A percentile compares a stretch with the other conserved stretches of the same genome.
Evolutionary conservation across 2,888 invertebrate species (phyloP).

Genomic region (Synergus umbraculus): DNA sequence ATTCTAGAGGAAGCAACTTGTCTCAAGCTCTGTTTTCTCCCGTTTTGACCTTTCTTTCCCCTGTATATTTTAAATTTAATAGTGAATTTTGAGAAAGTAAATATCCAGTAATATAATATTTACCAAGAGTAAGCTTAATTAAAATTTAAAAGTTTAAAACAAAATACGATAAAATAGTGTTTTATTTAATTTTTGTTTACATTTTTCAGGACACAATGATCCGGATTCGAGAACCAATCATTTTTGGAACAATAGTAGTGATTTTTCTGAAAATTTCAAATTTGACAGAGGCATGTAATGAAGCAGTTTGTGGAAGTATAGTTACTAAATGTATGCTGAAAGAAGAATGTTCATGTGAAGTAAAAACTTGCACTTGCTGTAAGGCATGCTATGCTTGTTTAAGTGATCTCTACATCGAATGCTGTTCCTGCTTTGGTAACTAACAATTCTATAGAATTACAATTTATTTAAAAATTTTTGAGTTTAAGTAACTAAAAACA

Average conservation of each 20-base stretch:
- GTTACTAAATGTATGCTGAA: conserved; percentile 96
- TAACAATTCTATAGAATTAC: conserved; percentile 49
- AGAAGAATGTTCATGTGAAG: conserved; percentile 94
- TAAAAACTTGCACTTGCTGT: conserved; percentile 92
- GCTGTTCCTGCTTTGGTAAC: conserved; percentile 96
- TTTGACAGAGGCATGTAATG: conserved; percentile 82
- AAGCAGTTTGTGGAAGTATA: conserved; percentile 93
- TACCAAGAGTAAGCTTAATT: neutral
- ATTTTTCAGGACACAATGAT: neutral
- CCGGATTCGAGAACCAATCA: neutral
- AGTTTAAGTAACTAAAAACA: conserved; percentile 48
- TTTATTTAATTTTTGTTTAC: neutral
- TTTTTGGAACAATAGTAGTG: neutral
- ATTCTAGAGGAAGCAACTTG: neutral
- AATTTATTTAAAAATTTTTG: too few species aligned
- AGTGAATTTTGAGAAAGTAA: neutral
- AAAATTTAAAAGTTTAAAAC: neutral
- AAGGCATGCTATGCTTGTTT: conserved; percentile 93
- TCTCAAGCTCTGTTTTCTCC: neutral
- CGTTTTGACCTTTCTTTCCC: neutral
- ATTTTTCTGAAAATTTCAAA: neutral
- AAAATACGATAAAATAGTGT: neutral
- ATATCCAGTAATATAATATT: neutral
- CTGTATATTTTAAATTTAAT: neutral
- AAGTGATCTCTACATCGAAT: conserved; percentile 90